phyloP scores from a whole-genome alignment of 1,140 invertebrate genomes.

The Phymastichus coffea region DNA sequence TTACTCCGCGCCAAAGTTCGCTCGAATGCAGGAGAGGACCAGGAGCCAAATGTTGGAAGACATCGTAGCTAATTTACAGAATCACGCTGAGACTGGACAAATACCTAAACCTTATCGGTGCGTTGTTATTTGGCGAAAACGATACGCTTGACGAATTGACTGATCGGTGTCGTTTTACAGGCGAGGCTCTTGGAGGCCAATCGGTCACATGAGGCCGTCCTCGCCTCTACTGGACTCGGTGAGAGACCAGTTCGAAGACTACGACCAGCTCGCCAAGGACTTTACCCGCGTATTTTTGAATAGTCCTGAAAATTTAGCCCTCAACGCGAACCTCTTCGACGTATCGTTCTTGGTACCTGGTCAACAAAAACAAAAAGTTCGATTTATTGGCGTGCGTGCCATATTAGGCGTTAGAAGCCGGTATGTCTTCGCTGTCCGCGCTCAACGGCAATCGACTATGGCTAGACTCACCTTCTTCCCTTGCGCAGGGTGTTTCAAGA shows the following conservation, averaged over 20 bases:
- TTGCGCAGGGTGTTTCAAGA: constrained; percentile 76
- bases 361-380: constrained; percentile 85
- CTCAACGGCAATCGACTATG: background rate
- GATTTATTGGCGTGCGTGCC: constrained; percentile 86
- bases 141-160: background rate
- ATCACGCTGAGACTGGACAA: constrained; percentile 92
- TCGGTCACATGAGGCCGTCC: constrained; percentile 91
- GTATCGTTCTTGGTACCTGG: constrained; percentile 85
- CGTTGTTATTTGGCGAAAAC: background rate
- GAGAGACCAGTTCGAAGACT: constrained; percentile 88
- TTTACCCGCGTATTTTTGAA: constrained; percentile 89
- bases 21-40: constrained; percentile 90
- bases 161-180: constrained; percentile 45
- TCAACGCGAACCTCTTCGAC: constrained; percentile 82
- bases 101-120: constrained; percentile 93
- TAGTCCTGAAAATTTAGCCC: constrained; percentile 67
- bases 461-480: background rate
- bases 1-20: constrained; percentile 96
- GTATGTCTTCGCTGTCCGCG: constrained; percentile 47
- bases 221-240: constrained; percentile 90
- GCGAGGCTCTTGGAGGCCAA: constrained; percentile 88
- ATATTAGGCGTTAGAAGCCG: constrained; percentile 88
- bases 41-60: constrained; percentile 91
- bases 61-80: constrained; percentile 89
- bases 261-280: constrained; percentile 90